These are phyloP conservation scores for Zeugodacus cucurbitae DNA, from an alignment of 1,140 invertebrate species.

Conservation along the genomic window DNA sequence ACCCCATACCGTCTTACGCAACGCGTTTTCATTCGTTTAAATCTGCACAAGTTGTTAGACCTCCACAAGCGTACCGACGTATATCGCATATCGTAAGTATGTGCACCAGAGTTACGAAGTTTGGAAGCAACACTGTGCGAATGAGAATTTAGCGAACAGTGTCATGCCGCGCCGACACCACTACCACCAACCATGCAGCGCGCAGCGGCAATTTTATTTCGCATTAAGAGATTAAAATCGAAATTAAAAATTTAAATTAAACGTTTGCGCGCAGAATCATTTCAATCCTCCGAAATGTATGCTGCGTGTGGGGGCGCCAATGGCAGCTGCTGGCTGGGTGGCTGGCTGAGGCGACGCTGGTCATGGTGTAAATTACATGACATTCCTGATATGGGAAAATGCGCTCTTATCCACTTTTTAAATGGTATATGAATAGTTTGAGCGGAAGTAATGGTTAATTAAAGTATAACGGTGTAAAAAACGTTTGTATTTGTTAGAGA, in stretches of 20 bases:
- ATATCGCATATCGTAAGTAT: neutral
- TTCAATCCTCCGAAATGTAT: neutral
- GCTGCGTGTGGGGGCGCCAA: neutral
- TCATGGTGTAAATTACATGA: slow-evolving; percentile 22
- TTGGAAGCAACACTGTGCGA: neutral
- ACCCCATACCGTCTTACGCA: neutral
- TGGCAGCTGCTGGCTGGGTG: neutral
- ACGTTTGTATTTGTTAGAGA: neutral
- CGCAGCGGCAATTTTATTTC: slow-evolving; percentile 46
- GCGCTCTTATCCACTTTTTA: neutral
- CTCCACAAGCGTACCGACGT: neutral
- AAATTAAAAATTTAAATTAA: slow-evolving; percentile 50
- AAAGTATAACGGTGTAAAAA: neutral
- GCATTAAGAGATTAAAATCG: slow-evolving; percentile 50
- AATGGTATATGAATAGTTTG: neutral
- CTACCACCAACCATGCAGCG: slow-evolving; percentile 11
- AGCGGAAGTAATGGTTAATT: neutral
- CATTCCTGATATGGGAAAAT: neutral
- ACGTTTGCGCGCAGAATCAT: slow-evolving; percentile 40
- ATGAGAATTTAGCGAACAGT: neutral
- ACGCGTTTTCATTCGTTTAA: neutral
- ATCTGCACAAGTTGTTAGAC: neutral
- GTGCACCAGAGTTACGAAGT: neutral
- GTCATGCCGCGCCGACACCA: neutral
- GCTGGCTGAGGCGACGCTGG: neutral